A percentile compares a stretch with the other conserved stretches of the same genome.
phyloP scores from a whole-genome alignment of 2,113 vertebrate species.

The Halichoerus grypus region DNA sequence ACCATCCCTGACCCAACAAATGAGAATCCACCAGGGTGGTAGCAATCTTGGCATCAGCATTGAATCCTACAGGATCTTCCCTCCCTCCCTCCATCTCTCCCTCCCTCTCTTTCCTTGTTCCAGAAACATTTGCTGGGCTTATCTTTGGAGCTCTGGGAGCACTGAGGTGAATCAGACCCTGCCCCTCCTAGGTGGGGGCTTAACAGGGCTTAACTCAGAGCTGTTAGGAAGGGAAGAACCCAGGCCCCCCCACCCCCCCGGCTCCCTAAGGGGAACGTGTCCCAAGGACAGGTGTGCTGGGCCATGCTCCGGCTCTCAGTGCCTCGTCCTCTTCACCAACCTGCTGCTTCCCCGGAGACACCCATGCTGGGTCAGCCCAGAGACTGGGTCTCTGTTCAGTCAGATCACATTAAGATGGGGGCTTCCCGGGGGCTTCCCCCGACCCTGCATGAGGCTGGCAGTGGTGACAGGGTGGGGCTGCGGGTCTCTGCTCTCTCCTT shows the following conservation, averaged over 20 bases:
- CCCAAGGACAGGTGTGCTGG: not conserved
- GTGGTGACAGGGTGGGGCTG: too few species aligned
- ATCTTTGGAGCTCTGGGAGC: not conserved
- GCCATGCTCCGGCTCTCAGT: not conserved
- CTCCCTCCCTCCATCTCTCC: not conserved
- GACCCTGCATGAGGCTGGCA: not conserved
- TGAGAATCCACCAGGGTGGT: accelerated
- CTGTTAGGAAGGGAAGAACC: not conserved
- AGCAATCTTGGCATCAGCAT: not conserved
- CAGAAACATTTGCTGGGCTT: not conserved
- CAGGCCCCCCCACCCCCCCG: too few species aligned
- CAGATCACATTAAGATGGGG: not conserved
- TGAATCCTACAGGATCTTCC: too few species aligned
- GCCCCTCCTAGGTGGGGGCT: not conserved
- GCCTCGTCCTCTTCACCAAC: not conserved
- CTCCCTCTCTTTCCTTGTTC: not conserved
- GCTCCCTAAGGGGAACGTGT: not conserved
- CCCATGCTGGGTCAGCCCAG: not conserved
- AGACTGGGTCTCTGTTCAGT: not conserved
- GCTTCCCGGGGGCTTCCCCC: accelerated
- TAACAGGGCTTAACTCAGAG: not conserved
- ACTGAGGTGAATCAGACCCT: not conserved
- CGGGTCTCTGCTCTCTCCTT: not conserved
- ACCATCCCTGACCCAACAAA: not conserved
- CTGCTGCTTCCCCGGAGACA: accelerated